Base-by-base conservation (phyloP, 2,113 vertebrate genomes). In the Nestor notabilis region DNA sequence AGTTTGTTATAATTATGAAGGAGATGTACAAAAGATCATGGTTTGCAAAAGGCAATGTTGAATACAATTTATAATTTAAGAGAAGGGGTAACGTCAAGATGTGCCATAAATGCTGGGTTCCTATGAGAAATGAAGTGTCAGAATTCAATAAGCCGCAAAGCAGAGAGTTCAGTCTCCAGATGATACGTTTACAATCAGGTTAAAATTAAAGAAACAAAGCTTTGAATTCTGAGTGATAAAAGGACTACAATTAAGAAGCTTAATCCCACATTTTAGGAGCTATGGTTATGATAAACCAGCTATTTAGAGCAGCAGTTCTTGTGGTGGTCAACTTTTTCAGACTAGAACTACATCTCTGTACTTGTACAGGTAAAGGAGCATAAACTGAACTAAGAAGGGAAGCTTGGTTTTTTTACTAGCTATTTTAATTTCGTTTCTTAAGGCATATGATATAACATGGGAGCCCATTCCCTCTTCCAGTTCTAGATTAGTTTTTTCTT, bases 1-100 rank as follows among this genome's bases (percentile, higher is more conserved):
- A 96, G 80, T 95, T 95, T 76, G 82, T 85, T 94, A 66, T 93
- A 95, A 96, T 96, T 96, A 93, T 83, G 84, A 66, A 88, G 79
- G 56, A 95, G 49, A 76, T 87, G 60, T 85, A 33, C 79, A 80
- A 87, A 94, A 81, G 82, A 64, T 86, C 69, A 82, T 31, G 80
- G 50, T 53, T 93, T 84, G 47, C 61, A 84, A 80, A 93, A 95
- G 68, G 35, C n/a, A 31, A 20, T 80, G 66, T 69, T 80, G 60
- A 87, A 94, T 84, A n/a, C 4, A 39, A 77, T 88, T 92, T 80
- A 58, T 89, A 93, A 87, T 93, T 93, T 94, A 94, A 87, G 55
- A 77, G 49, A 65, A 86, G 70, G 43, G 43, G 23, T 49, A 20
- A 90, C 95, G 75, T 65, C 17, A 63, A 58, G 52, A 79, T 66